Conservation (phyloP, 2,888 invertebrate genomes). For the Drosophila lutescens region DNA sequence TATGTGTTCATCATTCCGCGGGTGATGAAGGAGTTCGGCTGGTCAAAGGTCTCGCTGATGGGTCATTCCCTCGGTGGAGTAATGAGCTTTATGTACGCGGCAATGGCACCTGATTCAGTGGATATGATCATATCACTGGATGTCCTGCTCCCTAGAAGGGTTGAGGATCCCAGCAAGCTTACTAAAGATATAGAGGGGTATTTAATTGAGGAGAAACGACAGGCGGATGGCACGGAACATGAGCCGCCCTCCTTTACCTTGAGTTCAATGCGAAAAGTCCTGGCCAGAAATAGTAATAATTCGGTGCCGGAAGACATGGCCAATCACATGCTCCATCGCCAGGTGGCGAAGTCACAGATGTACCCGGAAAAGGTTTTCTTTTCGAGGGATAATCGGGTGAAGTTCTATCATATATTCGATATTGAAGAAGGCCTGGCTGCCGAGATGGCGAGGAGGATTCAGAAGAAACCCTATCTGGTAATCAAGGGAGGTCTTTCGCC, state of each 20-base stretch:
- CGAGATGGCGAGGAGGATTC: conserved; percentile 85
- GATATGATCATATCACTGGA: conserved; percentile 79
- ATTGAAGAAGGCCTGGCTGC: conserved; percentile 84
- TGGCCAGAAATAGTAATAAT: conserved; percentile 85
- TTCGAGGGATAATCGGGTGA: conserved; percentile 69
- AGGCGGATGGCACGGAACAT: conserved; percentile 20
- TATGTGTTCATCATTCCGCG: conserved; percentile 85
- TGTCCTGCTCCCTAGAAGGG: conserved; percentile 32
- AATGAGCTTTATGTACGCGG: conserved; percentile 86
- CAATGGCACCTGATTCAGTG: conserved; percentile 84
- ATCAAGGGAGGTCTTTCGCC: conserved; percentile 86
- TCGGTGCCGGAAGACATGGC: conserved; percentile 86
- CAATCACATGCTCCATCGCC: conserved; percentile 86
- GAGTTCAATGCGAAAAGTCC: conserved; percentile 86
- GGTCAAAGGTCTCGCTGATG: conserved; percentile 88
- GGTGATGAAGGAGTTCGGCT: conserved; percentile 84
- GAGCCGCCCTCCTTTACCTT: conserved; percentile 87
- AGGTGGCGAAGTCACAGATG: conserved; percentile 85
- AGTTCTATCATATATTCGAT: conserved; percentile 43
- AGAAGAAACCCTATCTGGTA: conserved; percentile 86
- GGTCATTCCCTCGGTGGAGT: conserved; percentile 89
- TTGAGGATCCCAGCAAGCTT: neutral
- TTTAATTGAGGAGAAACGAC: conserved; percentile 8
- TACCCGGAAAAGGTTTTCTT: conserved; percentile 83
- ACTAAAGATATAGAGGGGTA: neutral